A percentile compares a stretch with the other conserved stretches of the same genome.
Conservation (phyloP, 2,113 vertebrate species). For the Dicerorhinus sumatrensis region DNA sequence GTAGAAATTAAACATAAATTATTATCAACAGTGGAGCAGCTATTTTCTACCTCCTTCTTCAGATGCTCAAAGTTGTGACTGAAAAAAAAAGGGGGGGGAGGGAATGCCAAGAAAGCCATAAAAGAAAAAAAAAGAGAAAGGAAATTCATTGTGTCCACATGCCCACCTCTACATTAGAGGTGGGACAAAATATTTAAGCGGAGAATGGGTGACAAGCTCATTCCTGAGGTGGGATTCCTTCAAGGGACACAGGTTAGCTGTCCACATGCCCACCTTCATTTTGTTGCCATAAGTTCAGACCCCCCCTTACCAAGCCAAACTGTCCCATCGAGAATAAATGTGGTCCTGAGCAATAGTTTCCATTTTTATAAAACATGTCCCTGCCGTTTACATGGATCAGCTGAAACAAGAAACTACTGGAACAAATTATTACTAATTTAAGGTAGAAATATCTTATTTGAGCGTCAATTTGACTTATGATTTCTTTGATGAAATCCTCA, state of each 20-base stretch:
- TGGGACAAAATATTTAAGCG: not conserved
- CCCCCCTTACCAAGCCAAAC: not conserved
- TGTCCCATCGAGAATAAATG: not conserved
- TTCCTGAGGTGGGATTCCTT: not conserved
- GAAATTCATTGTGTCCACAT: not conserved
- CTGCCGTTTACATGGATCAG: not conserved
- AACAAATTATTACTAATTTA: conserved; percentile 61
- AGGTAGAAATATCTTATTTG: conserved; percentile 58
- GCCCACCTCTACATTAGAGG: not conserved
- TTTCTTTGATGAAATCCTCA: conserved; percentile 54
- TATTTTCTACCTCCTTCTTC: not conserved
- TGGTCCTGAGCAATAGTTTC: not conserved
- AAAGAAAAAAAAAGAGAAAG: not conserved
- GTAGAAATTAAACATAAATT: not conserved
- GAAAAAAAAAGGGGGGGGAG: not conserved
- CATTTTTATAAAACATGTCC: not conserved
- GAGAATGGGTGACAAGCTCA: not conserved
- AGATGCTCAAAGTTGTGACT: not conserved
- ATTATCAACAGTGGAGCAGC: not conserved
- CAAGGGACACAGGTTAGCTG: not conserved
- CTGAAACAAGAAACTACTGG: conserved; percentile 30
- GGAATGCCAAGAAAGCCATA: not conserved
- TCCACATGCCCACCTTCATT: not conserved
- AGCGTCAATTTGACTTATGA: conserved; percentile 23
- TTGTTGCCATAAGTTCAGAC: not conserved